Conservation (phyloP, 2,113 vertebrate genomes). For the Labeo rohita region DNA sequence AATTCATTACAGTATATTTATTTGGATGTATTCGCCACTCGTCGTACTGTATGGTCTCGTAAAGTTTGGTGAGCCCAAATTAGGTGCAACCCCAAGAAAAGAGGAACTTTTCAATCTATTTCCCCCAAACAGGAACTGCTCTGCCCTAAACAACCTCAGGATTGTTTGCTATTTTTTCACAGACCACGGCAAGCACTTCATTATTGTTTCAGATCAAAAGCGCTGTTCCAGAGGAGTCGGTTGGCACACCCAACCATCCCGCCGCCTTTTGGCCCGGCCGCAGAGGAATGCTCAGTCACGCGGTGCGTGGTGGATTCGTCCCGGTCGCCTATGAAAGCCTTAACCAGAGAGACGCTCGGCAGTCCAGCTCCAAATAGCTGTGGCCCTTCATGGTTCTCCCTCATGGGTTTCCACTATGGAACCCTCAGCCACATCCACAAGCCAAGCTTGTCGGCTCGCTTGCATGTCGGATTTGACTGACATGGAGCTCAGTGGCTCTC, state of each 20-base stretch:
- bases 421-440: conserved; percentile 46
- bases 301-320: conserved; percentile 39
- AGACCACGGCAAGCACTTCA: conserved; percentile 58
- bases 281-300: conserved; percentile 66
- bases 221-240: conserved; percentile 62
- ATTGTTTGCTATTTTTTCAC: conserved; percentile 74
- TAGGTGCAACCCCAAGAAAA: conserved; percentile 21
- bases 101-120: conserved; percentile 41
- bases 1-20: background rate
- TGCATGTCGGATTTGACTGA: conserved; percentile 14
- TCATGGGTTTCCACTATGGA: conserved; percentile 57
- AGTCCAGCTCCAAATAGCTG: conserved; percentile 69
- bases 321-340: conserved; percentile 59
- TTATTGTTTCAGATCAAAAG: conserved; percentile 75
- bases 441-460: conserved; percentile 2
- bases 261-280: conserved; percentile 63
- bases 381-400: conserved; percentile 55
- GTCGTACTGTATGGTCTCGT: conserved; percentile 14
- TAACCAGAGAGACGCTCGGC: conserved; percentile 58
- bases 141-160: conserved; percentile 70
- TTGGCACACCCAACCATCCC: conserved; percentile 61
- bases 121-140: conserved; percentile 68
- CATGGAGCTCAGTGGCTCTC: background rate
- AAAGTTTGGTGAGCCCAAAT: conserved; percentile 19
- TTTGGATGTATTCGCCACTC: background rate